Base-by-base conservation (phyloP, 1,140 invertebrate species). In the Trichoplusia ni region DNA sequence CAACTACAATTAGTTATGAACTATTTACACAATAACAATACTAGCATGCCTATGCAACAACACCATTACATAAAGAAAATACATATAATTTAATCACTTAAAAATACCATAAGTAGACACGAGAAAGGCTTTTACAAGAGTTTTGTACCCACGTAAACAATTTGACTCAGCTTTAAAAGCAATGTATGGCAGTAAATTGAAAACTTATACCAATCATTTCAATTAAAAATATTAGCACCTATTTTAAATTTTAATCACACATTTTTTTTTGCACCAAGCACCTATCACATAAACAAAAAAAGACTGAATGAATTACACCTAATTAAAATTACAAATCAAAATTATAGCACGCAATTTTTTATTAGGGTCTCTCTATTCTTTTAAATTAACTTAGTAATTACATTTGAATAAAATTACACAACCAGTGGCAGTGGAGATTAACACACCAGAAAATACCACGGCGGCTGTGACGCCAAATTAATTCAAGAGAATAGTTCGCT, bases 241-340 rank as follows among this genome's bases (percentile, higher is more conserved):
- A 44, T 31, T 7, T 42, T 40, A 58, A 54, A 42, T 18, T 42
- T 18, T 31, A 18, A 54, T 54, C 21, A 58, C 54, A 58, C 38
- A 9, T 3, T 25, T 18, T 31, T 40, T 56, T 58, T 19, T 29
- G 38, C 54, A 58, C 37, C 54, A 31, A 11, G 33, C 21, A 40
- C 35, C 23, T 58, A 58, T 44, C 54, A 58, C 54, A 44, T 40
- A 38, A n/a, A n/a, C n/a, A n/a, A 27, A 18, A 56, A 21, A 42
- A 25, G 35, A 56, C 23, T 56, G 3, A 40, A 51, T n/a, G n/a
- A n/a, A n/a, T n/a, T n/a, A n/a, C n/a, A 33, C n/a, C 2, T 33
- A 51, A 4, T n/a, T 33, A 51, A 9, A 19, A 33, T 33, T 33
- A 35, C 33, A 21, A 13, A 9, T 33, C 29, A 21, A 33, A 5